phyloP scores from a whole-genome alignment of 2,797 vertebrate species.

The Xiphophorus birchmanni region DNA sequence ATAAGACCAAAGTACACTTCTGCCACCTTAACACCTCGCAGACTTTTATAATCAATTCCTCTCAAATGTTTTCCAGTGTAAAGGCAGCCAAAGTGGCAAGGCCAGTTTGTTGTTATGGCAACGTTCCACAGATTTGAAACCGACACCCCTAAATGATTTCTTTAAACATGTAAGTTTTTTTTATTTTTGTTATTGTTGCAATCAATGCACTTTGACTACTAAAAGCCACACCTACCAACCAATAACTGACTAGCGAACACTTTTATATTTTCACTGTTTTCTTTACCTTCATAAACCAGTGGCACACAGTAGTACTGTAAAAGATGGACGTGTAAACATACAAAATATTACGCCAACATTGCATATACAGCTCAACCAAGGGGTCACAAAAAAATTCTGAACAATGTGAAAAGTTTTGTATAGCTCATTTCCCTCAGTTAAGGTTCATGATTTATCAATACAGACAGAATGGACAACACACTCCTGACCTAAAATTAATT shows the following conservation, averaged over 20 bases:
- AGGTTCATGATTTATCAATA: neutral
- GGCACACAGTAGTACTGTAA: neutral
- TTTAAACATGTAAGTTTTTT: neutral
- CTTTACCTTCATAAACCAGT: neutral
- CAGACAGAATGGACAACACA: neutral
- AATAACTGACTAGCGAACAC: neutral
- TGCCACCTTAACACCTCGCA: neutral
- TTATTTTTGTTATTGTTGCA: neutral
- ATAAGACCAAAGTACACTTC: neutral
- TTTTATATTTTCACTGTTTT: neutral
- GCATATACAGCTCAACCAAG: neutral
- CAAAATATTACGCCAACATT: neutral
- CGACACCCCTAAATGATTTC: neutral
- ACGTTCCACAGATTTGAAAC: neutral
- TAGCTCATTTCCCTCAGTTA: neutral
- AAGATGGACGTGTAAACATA: neutral
- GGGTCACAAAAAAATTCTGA: neutral
- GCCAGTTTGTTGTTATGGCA: neutral
- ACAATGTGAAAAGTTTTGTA: neutral
- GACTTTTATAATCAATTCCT: neutral
- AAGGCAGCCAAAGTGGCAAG: neutral
- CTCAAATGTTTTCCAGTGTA: neutral
- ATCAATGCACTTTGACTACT: neutral
- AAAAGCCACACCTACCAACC: neutral
- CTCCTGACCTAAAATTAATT: no score